phyloP scores from a whole-genome alignment of 2,797 vertebrate genomes.

The Peromyscus nudipes region DNA sequence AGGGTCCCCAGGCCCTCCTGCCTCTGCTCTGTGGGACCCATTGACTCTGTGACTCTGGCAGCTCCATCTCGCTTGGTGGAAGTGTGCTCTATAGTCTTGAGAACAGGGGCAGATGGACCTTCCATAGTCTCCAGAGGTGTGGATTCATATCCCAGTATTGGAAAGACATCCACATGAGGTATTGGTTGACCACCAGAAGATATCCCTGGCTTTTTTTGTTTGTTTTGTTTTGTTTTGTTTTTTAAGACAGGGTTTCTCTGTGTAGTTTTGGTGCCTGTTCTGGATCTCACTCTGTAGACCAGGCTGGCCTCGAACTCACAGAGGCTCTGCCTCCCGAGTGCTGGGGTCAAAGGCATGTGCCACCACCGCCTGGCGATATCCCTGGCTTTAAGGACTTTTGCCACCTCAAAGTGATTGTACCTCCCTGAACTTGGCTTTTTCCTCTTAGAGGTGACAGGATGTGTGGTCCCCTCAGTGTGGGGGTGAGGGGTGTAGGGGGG shows the following conservation, averaged over 20 bases:
- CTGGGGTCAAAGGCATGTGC: too few species aligned
- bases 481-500: too few species aligned
- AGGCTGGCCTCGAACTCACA: too few species aligned
- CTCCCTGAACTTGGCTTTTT: rapidly evolving
- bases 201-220: too few species aligned
- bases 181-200: not conserved
- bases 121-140: not conserved
- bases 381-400: not conserved
- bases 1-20: not conserved
- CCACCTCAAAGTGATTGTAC: not conserved
- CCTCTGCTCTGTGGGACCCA: not conserved
- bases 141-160: rapidly evolving
- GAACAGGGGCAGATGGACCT: not conserved
- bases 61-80: too few species aligned
- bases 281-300: too few species aligned
- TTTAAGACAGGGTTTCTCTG: too few species aligned
- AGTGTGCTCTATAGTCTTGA: rapidly evolving
- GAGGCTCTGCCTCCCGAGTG: too few species aligned
- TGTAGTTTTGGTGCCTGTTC: too few species aligned
- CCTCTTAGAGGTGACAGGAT: not conserved
- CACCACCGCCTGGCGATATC: too few species aligned
- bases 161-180: too few species aligned
- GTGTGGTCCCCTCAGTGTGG: not conserved
- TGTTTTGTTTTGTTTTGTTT: too few species aligned
- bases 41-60: not conserved